Base-by-base conservation (phyloP, 2,888 invertebrate genomes). In the Harpalus rufipes region DNA sequence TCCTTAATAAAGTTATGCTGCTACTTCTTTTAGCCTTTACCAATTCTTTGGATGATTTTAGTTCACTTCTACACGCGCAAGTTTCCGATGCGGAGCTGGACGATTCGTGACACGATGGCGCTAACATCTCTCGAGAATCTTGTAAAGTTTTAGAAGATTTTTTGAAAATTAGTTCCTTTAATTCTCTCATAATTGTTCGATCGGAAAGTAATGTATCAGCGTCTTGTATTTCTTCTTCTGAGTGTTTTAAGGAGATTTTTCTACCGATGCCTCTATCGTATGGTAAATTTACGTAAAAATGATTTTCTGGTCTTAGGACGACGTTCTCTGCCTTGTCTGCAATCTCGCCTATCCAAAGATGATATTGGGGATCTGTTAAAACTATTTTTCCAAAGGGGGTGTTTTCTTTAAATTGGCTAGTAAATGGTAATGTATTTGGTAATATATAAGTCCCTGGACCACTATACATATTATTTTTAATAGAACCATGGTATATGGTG, bases 311-410 rank as follows among this genome's bases (percentile, higher is more conserved):
- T 1, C 87, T 82, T 14, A 90, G 84, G 5, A 89, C 65, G 0
- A 88, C 88, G 0, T 87, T 72, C 0, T 51, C 44, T 12, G 88
- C 87, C 39, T 87, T 86, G 8, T 86, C 86, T 0, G 89, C 89
- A 6, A 51, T 81, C 1, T 51, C 2, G 2, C 93, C 93, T 80
- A 91, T 88, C 94, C 94, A 94, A 1, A 88, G 87, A 81, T 92
- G 92, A 0, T 92, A 92, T 84, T 93, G 92, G 0, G 93, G 91
- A 88, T 94, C 94, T 0, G 89, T 89, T 65, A 94, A 88, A 0
- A 88, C 88, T 68, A 93, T 86, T 1, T 90, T 87, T 0, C 92
- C 92, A 0, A 88, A 85, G 0, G 94, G 94, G 86, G 90, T 90
- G 87, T 94, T 94, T 0, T 92, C 91, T 0, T 86, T 79, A 18